Conservation (phyloP, 2,113 vertebrate species). For the Monopterus albus region DNA sequence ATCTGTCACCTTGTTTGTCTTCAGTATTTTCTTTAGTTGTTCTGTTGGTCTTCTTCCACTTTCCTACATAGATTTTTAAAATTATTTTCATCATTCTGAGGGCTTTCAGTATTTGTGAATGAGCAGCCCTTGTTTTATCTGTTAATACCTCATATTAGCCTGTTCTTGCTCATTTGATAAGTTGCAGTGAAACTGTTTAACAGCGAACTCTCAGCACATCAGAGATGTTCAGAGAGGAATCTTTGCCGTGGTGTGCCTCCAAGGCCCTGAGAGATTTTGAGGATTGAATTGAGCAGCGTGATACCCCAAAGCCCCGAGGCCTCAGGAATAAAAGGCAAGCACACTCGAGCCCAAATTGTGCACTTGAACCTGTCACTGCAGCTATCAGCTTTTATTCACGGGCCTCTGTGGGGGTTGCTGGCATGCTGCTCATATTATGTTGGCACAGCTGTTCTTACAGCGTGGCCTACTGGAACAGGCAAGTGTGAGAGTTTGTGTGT, state of each 20-base stretch:
- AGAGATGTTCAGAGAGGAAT: slow-evolving; percentile 11
- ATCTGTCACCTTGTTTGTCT: slow-evolving; percentile 28
- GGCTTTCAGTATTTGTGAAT: neutral
- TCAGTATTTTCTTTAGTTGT: neutral
- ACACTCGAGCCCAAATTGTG: slow-evolving; percentile 49
- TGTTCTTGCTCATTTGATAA: neutral
- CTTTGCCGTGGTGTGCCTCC: slow-evolving; percentile 11
- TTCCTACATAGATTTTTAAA: neutral
- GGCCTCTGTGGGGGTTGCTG: slow-evolving; percentile 52
- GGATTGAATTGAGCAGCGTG: slow-evolving; percentile 42
- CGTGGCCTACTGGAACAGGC: slow-evolving; percentile 37
- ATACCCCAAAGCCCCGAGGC: slow-evolving; percentile 22
- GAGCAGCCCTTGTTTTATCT: neutral
- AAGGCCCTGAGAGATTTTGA: slow-evolving; percentile 17
- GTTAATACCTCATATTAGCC: neutral
- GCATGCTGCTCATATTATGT: slow-evolving; percentile 63
- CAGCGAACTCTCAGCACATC: neutral
- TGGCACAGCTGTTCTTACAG: slow-evolving; percentile 42
- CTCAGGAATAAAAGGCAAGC: slow-evolving; percentile 51
- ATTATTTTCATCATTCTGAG: neutral
- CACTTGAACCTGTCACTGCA: slow-evolving; percentile 56
- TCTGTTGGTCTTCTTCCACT: neutral
- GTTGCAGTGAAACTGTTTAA: slow-evolving; percentile 22
- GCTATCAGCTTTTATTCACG: slow-evolving; percentile 61
- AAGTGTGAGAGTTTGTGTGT: slow-evolving; percentile 9